These are phyloP conservation scores for Athalia circularis DNA, from an alignment of 2,888 invertebrate genomes.

Conservation along the genomic window DNA sequence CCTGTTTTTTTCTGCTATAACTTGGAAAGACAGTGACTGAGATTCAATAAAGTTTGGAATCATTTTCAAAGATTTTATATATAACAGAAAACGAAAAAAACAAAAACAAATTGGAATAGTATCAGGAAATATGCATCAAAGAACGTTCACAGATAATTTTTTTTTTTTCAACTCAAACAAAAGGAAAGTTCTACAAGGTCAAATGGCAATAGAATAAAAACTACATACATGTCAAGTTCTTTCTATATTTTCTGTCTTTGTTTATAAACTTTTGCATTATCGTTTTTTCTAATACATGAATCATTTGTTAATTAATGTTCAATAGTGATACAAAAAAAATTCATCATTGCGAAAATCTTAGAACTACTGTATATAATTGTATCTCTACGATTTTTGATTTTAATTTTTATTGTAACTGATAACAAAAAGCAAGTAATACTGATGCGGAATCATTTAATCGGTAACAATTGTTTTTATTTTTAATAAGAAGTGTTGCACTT, in stretches of 20 bases:
- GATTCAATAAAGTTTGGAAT: too few species aligned
- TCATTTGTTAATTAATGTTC: constrained; percentile 41
- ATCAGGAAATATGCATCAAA: constrained; percentile 7
- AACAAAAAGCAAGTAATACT: constrained; percentile 33
- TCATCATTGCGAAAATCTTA: constrained; percentile 33
- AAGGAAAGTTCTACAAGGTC: constrained; percentile 44
- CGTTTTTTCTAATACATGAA: constrained; percentile 45
- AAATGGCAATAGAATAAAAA: constrained; percentile 46
- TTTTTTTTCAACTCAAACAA: background rate
- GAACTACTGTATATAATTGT: constrained; percentile 33
- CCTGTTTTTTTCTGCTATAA: too few species aligned
- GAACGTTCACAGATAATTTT: background rate
- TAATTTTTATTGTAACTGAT: constrained; percentile 22
- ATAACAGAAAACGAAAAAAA: background rate
- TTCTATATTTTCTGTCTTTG: constrained; percentile 48
- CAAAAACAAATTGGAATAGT: constrained; percentile 3
- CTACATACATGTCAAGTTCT: constrained; percentile 48
- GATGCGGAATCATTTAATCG: constrained; percentile 16
- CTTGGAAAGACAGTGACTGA: too few species aligned
- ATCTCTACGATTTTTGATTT: background rate
- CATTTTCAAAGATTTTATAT: background rate
- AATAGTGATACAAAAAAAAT: constrained; percentile 26
- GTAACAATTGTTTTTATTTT: background rate
- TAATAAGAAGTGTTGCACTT: too few species aligned
- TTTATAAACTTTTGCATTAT: constrained; percentile 32